phyloP scores from a whole-genome alignment of 2,113 vertebrate species.

The Cervus canadensis region DNA sequence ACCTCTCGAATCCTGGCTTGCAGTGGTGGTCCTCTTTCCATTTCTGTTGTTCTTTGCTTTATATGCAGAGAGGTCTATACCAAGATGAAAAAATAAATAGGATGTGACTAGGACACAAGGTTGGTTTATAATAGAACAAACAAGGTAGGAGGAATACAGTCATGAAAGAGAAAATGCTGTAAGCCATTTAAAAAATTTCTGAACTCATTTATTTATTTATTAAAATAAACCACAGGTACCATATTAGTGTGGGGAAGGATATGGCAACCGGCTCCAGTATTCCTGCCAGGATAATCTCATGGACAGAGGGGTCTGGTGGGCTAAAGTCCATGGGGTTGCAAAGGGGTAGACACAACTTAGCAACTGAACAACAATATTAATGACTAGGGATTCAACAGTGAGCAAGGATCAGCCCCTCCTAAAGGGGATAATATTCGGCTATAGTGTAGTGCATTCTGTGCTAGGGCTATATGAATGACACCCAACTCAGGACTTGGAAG shows the following conservation, averaged over 20 bases:
- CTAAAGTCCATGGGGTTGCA: not conserved
- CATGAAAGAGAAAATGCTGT: not conserved
- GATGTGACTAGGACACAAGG: not conserved
- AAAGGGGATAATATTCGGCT: not conserved
- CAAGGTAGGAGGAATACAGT: not conserved
- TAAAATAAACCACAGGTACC: not conserved
- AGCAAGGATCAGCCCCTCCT: not conserved
- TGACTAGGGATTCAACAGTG: not conserved
- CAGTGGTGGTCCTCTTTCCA: not conserved
- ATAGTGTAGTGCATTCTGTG: accelerated
- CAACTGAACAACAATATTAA: not conserved
- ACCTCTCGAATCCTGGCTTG: not conserved
- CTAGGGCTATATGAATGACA: not conserved
- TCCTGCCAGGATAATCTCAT: not conserved
- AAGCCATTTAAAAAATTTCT: not conserved
- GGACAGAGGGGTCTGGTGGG: not conserved
- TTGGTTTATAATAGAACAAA: not conserved
- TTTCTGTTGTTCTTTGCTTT: not conserved
- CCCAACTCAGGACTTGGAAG: not conserved
- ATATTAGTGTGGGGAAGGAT: not conserved
- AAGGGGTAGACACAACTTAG: not conserved
- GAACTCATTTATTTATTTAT: not conserved
- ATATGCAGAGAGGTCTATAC: not conserved
- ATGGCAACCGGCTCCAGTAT: not conserved
- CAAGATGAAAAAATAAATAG: not conserved